phyloP scores from a whole-genome alignment of 2,797 vertebrate species.

The Sebastes variabilis region DNA sequence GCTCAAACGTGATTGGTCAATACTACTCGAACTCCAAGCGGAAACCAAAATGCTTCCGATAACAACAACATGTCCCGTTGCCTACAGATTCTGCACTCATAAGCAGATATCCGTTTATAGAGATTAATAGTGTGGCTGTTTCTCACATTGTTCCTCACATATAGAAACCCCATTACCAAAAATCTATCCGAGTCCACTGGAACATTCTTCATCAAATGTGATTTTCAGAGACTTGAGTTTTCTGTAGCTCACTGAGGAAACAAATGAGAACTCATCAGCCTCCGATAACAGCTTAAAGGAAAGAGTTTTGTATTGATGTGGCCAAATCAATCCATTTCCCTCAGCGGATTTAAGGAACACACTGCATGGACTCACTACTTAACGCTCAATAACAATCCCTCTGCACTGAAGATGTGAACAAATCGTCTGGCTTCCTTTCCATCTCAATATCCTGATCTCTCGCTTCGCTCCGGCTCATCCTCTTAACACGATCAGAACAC shows the following conservation, averaged over 20 bases:
- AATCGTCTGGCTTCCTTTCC: not conserved
- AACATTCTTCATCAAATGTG: not conserved
- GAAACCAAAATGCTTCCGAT: not conserved
- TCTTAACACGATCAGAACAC: not conserved
- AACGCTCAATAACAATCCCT: constrained; percentile 1
- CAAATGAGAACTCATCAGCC: not conserved
- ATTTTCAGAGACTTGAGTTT: not conserved
- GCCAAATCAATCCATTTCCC: not conserved
- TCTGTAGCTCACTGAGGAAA: not conserved
- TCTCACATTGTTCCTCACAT: not conserved
- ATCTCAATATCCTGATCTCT: not conserved
- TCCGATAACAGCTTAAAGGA: not conserved
- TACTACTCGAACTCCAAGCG: not conserved
- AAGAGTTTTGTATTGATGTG: not conserved
- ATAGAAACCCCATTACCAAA: not conserved
- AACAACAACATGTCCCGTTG: not conserved
- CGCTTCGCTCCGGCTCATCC: not conserved
- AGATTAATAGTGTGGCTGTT: not conserved
- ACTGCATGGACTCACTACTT: not conserved
- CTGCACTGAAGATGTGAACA: not conserved
- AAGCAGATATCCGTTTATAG: not conserved
- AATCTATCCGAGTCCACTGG: not conserved
- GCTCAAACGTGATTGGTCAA: not conserved
- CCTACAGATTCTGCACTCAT: not conserved
- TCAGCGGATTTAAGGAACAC: not conserved